Evolutionary conservation across 2,888 invertebrate genomes (phyloP).

Genomic region (Schizotus pectinicornis): DNA sequence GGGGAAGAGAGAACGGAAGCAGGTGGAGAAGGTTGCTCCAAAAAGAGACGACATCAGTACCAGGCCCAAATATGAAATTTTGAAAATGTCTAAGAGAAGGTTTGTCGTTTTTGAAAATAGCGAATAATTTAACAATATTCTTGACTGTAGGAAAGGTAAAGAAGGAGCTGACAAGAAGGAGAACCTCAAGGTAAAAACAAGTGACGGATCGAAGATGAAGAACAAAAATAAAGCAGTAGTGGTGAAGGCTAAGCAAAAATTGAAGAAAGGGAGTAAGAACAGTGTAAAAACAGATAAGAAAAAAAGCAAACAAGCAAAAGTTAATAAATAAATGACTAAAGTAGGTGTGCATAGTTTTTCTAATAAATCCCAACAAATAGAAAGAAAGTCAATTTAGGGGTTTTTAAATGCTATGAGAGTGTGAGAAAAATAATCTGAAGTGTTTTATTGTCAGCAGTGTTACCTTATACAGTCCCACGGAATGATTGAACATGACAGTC

Average conservation of each 20-base stretch:
- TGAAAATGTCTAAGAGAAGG: constrained; percentile 56
- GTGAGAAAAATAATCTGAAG: too few relatives aligned
- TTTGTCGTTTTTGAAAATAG: constrained; percentile 11
- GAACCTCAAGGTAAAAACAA: background rate
- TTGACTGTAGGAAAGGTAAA: background rate
- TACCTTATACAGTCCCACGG: too few relatives aligned
- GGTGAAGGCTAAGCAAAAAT: too few relatives aligned
- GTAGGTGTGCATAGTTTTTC: too few relatives aligned
- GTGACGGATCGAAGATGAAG: background rate
- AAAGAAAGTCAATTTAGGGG: too few relatives aligned
- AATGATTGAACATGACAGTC: too few relatives aligned
- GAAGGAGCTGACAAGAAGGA: background rate
- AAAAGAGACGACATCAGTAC: constrained; percentile 73
- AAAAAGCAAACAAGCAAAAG: background rate
- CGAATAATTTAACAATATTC: background rate
- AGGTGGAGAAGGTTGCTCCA: constrained; percentile 67
- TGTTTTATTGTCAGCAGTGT: too few relatives aligned
- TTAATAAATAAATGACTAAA: background rate
- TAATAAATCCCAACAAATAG: too few relatives aligned
- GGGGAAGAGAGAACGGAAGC: constrained; percentile 66
- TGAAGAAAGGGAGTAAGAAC: too few relatives aligned
- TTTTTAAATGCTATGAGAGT: too few relatives aligned
- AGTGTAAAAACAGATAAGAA: background rate
- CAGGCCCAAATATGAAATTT: constrained; percentile 57
- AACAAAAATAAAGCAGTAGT: too few relatives aligned